These are phyloP conservation scores for Pollenia amentaria DNA, from an alignment of 2,888 invertebrate species.

Conservation along the genomic window DNA sequence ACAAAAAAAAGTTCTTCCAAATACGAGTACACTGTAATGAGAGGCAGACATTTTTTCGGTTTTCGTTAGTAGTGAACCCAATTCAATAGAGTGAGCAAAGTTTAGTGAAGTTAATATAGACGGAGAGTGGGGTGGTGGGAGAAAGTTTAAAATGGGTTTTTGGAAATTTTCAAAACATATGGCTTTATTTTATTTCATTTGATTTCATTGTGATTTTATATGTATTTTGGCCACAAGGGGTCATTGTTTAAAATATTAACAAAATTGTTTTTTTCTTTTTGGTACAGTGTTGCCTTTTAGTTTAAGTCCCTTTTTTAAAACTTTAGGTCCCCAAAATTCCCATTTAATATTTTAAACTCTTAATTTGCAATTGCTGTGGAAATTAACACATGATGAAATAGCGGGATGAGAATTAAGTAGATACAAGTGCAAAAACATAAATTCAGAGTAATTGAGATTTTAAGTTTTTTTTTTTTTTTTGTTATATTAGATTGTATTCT, in stretches of 20 bases:
- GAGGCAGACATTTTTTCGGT: slow-evolving; percentile 30
- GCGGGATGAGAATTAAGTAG: too few species aligned
- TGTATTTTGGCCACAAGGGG: slow-evolving; percentile 66
- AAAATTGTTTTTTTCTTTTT: slow-evolving; percentile 63
- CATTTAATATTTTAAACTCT: too few species aligned
- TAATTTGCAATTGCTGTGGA: too few species aligned
- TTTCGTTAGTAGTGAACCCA: slow-evolving; percentile 46
- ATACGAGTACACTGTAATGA: background rate
- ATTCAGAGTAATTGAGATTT: too few species aligned
- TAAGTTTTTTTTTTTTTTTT: too few species aligned
- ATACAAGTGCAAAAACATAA: too few species aligned
- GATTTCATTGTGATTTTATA: slow-evolving; percentile 61
- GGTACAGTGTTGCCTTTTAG: background rate
- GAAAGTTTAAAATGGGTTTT: slow-evolving; percentile 35
- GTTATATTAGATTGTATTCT: too few species aligned
- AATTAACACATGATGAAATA: too few species aligned
- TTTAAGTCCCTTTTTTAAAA: too few species aligned
- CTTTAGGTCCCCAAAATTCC: too few species aligned
- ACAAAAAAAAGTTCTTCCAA: slow-evolving; percentile 3
- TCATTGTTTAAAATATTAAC: slow-evolving; percentile 67
- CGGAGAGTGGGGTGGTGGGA: background rate
- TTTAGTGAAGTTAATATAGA: slow-evolving; percentile 9
- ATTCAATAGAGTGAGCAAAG: slow-evolving; percentile 8
- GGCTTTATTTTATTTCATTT: slow-evolving; percentile 62
- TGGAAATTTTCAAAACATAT: slow-evolving; percentile 67